Evolutionary conservation across 2,113 vertebrate genomes (phyloP), one percentile per base, ranked within the genome.

Genomic region (Pangasianodon hypophthalmus): DNA sequence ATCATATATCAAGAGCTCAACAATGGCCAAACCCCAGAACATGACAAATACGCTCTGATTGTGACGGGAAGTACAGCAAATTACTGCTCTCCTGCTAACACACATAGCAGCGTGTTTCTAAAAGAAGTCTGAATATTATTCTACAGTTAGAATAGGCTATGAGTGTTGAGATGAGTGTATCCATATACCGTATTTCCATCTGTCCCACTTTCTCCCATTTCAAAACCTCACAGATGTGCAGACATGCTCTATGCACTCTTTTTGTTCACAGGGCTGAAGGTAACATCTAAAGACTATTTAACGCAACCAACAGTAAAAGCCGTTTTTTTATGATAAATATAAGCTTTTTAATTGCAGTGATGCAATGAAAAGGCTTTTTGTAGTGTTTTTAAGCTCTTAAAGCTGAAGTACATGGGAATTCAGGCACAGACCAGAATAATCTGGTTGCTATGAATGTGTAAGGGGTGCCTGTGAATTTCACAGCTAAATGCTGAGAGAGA

Each of bases 101-200:
- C 62, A 69, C 87, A 64, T 37, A 58, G 67, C 83, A 46, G 64
- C 24, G 14, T 46, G 82, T 62, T 84, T 84, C 82, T 62, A 62
- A 84, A 67, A 90, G 69, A 91, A 86, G 84, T 87, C 85, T 93
- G 75, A 87, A 91, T 91, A 86, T 67, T 60, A 67, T 90, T 82
- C 50, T 87, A 71, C 84, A 91, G 89, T 54, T 85, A 93, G 88
- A 93, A 91, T 81, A 92, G 90, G 50, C 79, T 77, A 87, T 80
- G 79, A 92, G 93, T 91, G 94, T 94, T 82, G 91, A 90, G 37
- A 89, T 46, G 64, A 92, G 84, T 60, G 71, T 54, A 91, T 88
- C 85, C 41, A 87, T 89, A 84, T 86, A 75, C 88, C 86, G 29
- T 90, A 89, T 91, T 85, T 81, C 75, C 69, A 91, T 90, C 87